phyloP scores from a whole-genome alignment of 2,113 vertebrate species.

The Hemicordylus capensis region DNA sequence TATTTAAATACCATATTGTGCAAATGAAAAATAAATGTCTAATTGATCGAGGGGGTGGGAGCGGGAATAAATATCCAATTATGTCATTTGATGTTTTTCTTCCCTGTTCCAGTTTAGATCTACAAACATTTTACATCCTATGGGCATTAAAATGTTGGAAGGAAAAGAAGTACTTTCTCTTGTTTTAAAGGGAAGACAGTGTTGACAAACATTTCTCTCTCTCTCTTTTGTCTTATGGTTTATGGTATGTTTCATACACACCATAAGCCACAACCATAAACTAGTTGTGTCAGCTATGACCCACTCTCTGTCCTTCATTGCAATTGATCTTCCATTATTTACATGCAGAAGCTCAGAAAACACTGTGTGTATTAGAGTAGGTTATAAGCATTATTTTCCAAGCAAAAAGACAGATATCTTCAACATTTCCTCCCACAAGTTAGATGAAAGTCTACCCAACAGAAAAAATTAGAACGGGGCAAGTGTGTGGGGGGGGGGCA shows the following conservation, averaged over 20 bases:
- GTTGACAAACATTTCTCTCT: accelerated
- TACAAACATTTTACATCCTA: constrained; percentile 9
- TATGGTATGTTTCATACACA: too few species aligned
- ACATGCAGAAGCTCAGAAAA: constrained; percentile 8
- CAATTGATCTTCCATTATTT: background rate
- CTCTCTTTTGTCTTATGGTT: too few species aligned
- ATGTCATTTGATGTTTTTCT: background rate
- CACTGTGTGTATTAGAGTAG: constrained; percentile 8
- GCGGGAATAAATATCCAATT: background rate
- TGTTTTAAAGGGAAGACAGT: constrained; percentile 4
- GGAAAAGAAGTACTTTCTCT: background rate
- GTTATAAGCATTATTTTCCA: background rate
- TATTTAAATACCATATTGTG: background rate
- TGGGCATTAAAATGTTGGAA: background rate
- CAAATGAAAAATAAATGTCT: background rate
- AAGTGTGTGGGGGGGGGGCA: background rate
- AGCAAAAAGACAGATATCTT: background rate
- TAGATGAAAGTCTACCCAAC: constrained; percentile 23
- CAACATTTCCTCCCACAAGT: background rate
- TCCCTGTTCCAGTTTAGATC: background rate
- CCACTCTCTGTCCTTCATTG: constrained; percentile 6
- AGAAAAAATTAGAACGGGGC: constrained; percentile 7
- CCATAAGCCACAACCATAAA: background rate
- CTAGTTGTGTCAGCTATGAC: background rate
- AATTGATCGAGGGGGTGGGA: background rate